phyloP scores from a whole-genome alignment of 2,113 vertebrate genomes.

The Coracopsis vasa region DNA sequence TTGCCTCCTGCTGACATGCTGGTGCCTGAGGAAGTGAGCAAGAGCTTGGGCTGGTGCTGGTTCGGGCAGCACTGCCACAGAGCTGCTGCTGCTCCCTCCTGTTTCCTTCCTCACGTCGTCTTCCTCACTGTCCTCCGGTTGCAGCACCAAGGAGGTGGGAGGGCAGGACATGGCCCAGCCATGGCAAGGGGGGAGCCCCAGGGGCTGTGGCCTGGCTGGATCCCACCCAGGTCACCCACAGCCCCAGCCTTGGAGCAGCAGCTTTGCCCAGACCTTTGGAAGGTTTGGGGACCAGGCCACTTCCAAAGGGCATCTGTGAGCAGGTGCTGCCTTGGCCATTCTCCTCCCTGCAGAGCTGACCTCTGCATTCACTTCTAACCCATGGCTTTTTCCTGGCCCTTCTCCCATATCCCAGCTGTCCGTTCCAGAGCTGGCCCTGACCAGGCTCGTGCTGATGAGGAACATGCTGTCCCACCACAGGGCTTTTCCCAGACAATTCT shows the following conservation, averaged over 20 bases:
- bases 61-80: neutral
- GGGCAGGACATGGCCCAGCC: neutral
- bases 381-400: constrained; percentile 26
- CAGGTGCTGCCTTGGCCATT: neutral
- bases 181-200: fast-evolving
- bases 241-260: neutral
- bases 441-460: neutral
- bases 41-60: neutral
- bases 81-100: neutral
- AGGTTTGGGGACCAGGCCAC: neutral
- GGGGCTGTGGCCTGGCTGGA: neutral
- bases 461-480: neutral
- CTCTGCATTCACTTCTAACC: neutral
- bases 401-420: neutral
- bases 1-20: neutral
- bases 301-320: neutral
- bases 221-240: neutral
- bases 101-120: fast-evolving
- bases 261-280: neutral
- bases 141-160: neutral
- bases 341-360: neutral
- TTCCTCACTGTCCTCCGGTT: neutral
- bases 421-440: neutral
- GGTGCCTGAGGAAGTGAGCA: fast-evolving
- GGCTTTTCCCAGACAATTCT: neutral